Base-by-base conservation (phyloP, 2,113 vertebrate species). In the Gobius niger region DNA sequence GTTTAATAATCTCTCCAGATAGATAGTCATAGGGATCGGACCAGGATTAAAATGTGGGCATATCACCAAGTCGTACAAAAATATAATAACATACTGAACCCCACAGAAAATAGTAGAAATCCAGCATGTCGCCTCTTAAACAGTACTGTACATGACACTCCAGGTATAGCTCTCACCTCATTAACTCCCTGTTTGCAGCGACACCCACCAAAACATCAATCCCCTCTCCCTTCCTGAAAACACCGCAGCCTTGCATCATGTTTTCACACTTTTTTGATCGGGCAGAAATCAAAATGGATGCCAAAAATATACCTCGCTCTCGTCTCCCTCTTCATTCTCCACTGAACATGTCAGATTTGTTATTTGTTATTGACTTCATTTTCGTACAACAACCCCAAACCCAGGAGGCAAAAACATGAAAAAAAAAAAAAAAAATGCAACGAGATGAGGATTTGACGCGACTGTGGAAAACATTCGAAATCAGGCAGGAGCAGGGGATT, bases 221-320 rank as follows among this genome's bases (percentile, higher is more conserved):
- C 65, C 3, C 67, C 67, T 64, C 44, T 24, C 34, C 19, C 42
- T 66, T 44, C 47, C 19, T 13, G 10, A 47, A 16, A 72, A 49
- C 44, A 52, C 68, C 60, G 44, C 18, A 8, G 24, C 12, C 60
- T 85, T 77, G 64, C 73, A 62, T 86, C 80, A 77, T 65, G n/a
- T 72, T 83, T 80, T 80, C 61, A 66, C 63, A 67, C 41, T 47
- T 78, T 34, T 81, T 70, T 84, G 63, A 84, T 82, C 67, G 42
- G 41, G 46, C 61, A 68, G 74, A 57, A 81, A 77, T 83, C 73
- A 16, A 77, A 78, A 82, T 44, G 11, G 69, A 73, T 76, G 59
- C 73, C 72, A 70, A 71, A 85, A 84, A 85, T 86, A 82, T 6
- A 64, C 47, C n/a, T 5, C 5, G 54, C 57, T 66, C 40, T 14